These are phyloP conservation scores for Cotesia chilonis DNA, from an alignment of 1,140 invertebrate species.

Conservation along the genomic window DNA sequence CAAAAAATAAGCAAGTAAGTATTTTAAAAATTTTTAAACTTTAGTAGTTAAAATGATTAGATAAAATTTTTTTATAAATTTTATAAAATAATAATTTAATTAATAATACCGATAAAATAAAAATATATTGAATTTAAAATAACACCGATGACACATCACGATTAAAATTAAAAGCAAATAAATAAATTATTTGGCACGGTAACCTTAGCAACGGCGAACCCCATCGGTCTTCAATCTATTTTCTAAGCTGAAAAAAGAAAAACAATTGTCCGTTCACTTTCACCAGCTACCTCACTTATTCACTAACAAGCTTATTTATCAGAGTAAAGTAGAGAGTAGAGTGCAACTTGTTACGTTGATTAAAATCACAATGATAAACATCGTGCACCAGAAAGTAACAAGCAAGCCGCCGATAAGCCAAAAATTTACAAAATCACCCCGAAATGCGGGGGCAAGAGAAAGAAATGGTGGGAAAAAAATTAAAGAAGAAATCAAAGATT, in stretches of 20 bases:
- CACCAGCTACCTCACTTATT: too few species aligned
- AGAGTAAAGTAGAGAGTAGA: too few species aligned
- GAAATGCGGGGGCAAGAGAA: neutral
- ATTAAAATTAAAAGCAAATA: neutral
- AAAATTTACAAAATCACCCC: slow-evolving; percentile 1
- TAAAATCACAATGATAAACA: slow-evolving; percentile 44
- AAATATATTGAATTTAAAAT: neutral
- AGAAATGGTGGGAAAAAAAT: neutral
- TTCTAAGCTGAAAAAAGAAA: neutral
- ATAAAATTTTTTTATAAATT: too few species aligned
- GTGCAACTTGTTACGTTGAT: neutral
- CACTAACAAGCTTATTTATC: too few species aligned
- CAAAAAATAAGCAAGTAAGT: too few species aligned
- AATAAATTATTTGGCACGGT: slow-evolving; percentile 4
- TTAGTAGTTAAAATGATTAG: too few species aligned
- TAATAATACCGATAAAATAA: too few species aligned
- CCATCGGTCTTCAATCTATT: neutral
- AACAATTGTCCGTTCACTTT: neutral
- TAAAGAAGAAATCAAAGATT: slow-evolving; percentile 41
- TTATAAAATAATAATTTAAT: too few species aligned
- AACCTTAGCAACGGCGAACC: slow-evolving; percentile 1
- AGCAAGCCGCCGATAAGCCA: slow-evolving; percentile 43
- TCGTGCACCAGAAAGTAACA: slow-evolving; percentile 42
- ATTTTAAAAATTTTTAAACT: too few species aligned
- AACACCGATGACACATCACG: neutral